phyloP scores from a whole-genome alignment of 1,140 invertebrate species.

The Doryteuthis pealeii region DNA sequence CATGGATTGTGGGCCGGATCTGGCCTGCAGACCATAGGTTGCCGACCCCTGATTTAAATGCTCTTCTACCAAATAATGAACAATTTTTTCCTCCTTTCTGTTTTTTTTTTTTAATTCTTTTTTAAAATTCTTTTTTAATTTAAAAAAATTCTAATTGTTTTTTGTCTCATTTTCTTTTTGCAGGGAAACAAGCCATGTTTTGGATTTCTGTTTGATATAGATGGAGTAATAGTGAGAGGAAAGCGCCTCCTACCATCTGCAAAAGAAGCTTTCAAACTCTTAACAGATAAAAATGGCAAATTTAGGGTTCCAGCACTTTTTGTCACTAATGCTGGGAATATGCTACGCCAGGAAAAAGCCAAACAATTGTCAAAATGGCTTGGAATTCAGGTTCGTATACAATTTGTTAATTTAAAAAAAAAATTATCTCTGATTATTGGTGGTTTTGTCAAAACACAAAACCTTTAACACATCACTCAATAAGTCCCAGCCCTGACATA shows the following conservation, averaged over 20 bases:
- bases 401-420: too few relatives aligned
- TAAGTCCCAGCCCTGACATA: too few relatives aligned
- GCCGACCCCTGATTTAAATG: too few relatives aligned
- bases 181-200: conserved; percentile 33
- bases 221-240: conserved; percentile 60
- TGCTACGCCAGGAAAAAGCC: conserved; percentile 57
- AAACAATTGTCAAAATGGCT: conserved; percentile 56
- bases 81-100: too few relatives aligned
- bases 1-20: too few relatives aligned
- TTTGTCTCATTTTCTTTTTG: conserved; percentile 6
- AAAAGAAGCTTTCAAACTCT: conserved; percentile 49
- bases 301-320: conserved; percentile 58
- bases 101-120: too few relatives aligned
- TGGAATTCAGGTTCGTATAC: conserved; percentile 53
- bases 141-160: conserved; percentile 5
- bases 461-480: too few relatives aligned
- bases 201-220: conserved; percentile 62
- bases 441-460: too few relatives aligned
- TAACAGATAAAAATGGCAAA: conserved; percentile 50
- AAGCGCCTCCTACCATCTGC: conserved; percentile 55
- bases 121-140: background rate
- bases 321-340: conserved; percentile 61
- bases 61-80: too few relatives aligned
- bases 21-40: too few relatives aligned
- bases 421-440: too few relatives aligned